These are phyloP conservation scores for Cecropterus lyciades DNA, from an alignment of 1,140 invertebrate species.

Conservation along the genomic window DNA sequence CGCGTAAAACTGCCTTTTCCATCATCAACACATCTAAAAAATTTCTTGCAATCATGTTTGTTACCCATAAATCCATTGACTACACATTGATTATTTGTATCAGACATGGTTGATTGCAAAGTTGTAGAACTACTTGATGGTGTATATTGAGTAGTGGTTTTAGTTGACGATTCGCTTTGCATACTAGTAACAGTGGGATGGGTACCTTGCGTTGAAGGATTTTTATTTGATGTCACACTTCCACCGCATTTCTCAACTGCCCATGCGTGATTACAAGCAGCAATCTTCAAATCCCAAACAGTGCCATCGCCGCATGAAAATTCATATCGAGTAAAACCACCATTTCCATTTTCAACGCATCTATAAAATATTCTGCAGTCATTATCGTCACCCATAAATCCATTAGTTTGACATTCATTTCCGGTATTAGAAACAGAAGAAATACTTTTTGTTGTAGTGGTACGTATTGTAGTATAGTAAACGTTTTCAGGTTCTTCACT, in stretches of 20 bases:
- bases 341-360: slow-evolving; percentile 86
- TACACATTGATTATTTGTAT: slow-evolving; percentile 58
- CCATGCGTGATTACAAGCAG: slow-evolving; percentile 62
- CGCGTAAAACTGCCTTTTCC: slow-evolving; percentile 84
- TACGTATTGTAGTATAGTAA: slow-evolving; percentile 25
- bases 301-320: slow-evolving; percentile 87
- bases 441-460: slow-evolving; percentile 32
- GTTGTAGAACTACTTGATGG: slow-evolving; percentile 37
- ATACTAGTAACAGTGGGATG: slow-evolving; percentile 25
- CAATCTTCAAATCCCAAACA: slow-evolving; percentile 57
- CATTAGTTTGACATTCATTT: slow-evolving; percentile 79
- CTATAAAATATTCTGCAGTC: slow-evolving; percentile 87
- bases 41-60: slow-evolving; percentile 86
- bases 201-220: slow-evolving; percentile 17
- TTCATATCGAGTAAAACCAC: slow-evolving; percentile 85
- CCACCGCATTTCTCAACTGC: slow-evolving; percentile 55
- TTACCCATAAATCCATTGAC: slow-evolving; percentile 85
- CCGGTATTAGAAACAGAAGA: slow-evolving; percentile 20
- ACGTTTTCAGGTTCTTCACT: slow-evolving; percentile 15
- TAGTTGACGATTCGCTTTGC: slow-evolving; percentile 20
- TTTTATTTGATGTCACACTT: slow-evolving; percentile 32
- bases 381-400: slow-evolving; percentile 83
- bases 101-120: slow-evolving; percentile 24
- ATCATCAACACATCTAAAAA: slow-evolving; percentile 88
- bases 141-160: slow-evolving; percentile 32